Evolutionary conservation across 35 echinoderm and acorn worm species (phyloP).

Genomic region (Eucidaris tribuloides): DNA sequence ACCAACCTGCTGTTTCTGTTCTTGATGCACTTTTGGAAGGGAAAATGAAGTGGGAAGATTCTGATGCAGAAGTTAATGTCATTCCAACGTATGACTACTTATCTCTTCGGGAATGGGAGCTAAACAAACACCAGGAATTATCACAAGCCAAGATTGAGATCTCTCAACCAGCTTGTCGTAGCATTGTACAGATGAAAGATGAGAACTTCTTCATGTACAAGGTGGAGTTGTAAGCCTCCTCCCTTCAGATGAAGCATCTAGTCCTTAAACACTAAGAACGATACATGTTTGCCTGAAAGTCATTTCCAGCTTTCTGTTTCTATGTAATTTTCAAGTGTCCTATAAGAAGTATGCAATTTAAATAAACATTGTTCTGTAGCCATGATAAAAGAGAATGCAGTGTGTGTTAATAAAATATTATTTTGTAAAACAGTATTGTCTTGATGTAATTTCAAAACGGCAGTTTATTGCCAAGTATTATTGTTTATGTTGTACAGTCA

Average conservation of each 20-base stretch:
- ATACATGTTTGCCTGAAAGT: no score
- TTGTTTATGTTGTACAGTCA: no score
- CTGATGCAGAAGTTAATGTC: slow-evolving; percentile 61
- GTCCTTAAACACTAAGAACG: not conserved
- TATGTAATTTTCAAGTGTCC: not conserved
- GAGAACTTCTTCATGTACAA: slow-evolving; percentile 99
- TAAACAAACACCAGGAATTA: slow-evolving; percentile 72
- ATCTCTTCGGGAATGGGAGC: slow-evolving; percentile 81
- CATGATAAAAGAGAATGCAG: not conserved
- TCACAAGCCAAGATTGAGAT: slow-evolving; percentile 78
- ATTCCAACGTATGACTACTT: slow-evolving; percentile 90
- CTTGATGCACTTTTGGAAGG: slow-evolving; percentile 86
- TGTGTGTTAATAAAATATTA: not conserved
- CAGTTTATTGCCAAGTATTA: no score
- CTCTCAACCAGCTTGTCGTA: slow-evolving; percentile 78
- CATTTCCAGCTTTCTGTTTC: no score
- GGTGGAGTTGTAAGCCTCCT: slow-evolving; percentile 80
- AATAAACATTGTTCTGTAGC: not conserved
- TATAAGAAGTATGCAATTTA: not conserved
- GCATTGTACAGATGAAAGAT: slow-evolving; percentile 98
- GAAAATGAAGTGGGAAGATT: slow-evolving; percentile 85
- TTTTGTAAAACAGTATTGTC: no score
- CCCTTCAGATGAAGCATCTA: not conserved
- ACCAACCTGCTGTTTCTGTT: slow-evolving; percentile 68
- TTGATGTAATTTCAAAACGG: no score